Evolutionary conservation across 2,113 vertebrate species (phyloP).

Genomic region (Bolborhynchus lineola): DNA sequence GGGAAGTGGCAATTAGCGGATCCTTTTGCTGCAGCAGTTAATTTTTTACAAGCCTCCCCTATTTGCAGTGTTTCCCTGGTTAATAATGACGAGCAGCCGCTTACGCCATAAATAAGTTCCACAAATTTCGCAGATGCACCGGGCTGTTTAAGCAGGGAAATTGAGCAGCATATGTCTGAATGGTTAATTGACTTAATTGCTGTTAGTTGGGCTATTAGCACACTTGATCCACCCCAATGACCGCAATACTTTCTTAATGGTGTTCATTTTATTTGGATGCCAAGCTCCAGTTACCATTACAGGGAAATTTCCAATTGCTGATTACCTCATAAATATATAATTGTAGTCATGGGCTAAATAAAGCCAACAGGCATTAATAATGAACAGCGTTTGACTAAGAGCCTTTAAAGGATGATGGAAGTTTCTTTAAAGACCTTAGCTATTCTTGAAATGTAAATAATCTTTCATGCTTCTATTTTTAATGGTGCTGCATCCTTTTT

Average conservation of each 20-base stretch:
- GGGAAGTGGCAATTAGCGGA: slow-evolving; percentile 28
- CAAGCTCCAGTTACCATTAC: slow-evolving; percentile 85
- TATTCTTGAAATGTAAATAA: slow-evolving; percentile 72
- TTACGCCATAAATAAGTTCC: slow-evolving; percentile 64
- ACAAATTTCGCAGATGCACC: slow-evolving; percentile 68
- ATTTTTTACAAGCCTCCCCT: slow-evolving; percentile 52
- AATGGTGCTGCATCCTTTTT: slow-evolving; percentile 53
- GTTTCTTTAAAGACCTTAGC: slow-evolving; percentile 54
- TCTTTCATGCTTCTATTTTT: slow-evolving; percentile 70
- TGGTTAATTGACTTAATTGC: slow-evolving; percentile 87
- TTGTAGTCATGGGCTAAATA: slow-evolving; percentile 80
- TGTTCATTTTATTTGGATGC: slow-evolving; percentile 75
- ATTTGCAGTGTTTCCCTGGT: slow-evolving; percentile 47
- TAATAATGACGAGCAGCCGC: slow-evolving; percentile 45
- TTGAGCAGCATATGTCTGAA: slow-evolving; percentile 80
- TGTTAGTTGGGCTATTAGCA: slow-evolving; percentile 82
- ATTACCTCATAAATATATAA: slow-evolving; percentile 85
- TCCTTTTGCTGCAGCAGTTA: slow-evolving; percentile 32
- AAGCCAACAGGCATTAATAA: slow-evolving; percentile 78
- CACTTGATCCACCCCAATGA: slow-evolving; percentile 82
- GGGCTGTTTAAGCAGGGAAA: slow-evolving; percentile 73
- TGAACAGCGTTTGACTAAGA: slow-evolving; percentile 63
- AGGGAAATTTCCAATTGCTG: slow-evolving; percentile 82
- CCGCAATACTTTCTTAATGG: slow-evolving; percentile 78
- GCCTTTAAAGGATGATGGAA: slow-evolving; percentile 56